A percentile compares a stretch with the other conserved stretches of the same genome.
Evolutionary conservation across 2,113 vertebrate species (phyloP).

Genomic region (Paedocypris sp.): DNA sequence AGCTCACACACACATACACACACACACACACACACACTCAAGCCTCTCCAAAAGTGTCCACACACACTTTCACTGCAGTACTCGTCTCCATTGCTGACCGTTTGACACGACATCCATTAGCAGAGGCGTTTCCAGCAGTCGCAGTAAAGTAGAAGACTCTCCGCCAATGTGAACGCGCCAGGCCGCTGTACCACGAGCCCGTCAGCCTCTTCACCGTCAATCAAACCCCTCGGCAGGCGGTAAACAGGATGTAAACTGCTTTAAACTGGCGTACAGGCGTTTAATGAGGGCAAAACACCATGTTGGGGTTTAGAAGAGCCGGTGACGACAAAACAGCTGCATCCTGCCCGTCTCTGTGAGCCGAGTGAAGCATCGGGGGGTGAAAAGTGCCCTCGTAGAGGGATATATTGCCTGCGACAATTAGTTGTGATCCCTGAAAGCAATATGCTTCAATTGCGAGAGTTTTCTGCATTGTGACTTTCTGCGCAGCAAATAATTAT

Average conservation of each 20-base stretch:
- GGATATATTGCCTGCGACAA: slow-evolving; percentile 37
- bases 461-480: slow-evolving; percentile 24
- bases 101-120: slow-evolving; percentile 40
- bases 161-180: neutral
- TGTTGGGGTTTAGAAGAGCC: neutral
- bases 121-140: neutral
- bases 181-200: neutral
- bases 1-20: slow-evolving; percentile 11
- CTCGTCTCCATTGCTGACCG: slow-evolving; percentile 21
- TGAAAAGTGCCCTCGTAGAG: slow-evolving; percentile 21
- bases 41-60: slow-evolving; percentile 4
- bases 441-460: slow-evolving; percentile 39
- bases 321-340: neutral
- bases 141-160: neutral
- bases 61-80: neutral
- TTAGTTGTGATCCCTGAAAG: slow-evolving; percentile 33
- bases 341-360: slow-evolving; percentile 13
- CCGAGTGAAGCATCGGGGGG: neutral
- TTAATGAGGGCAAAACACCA: slow-evolving; percentile 28
- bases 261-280: slow-evolving; percentile 39
- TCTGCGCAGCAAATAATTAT: slow-evolving; percentile 47
- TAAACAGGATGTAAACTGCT: slow-evolving; percentile 57
- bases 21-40: neutral
- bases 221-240: slow-evolving; percentile 39
- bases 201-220: slow-evolving; percentile 41